Conservation (phyloP, 2,888 invertebrate species). For the Blastobasis lacticolella region DNA sequence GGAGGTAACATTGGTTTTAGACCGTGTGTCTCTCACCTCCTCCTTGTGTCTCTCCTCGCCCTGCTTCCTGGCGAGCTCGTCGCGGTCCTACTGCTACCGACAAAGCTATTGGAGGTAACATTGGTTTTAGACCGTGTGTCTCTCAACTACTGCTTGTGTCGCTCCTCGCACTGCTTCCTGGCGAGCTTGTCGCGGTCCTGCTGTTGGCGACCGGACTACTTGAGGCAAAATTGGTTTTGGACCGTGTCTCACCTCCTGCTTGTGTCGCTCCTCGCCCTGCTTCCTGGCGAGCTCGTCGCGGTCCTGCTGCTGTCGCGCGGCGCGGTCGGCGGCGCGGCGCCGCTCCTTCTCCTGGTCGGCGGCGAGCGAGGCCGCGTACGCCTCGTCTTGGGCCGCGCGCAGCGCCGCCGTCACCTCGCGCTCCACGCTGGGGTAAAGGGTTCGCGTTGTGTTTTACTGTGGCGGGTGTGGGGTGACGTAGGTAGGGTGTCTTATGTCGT, state of each 20-base stretch:
- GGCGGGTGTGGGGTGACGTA: too few species aligned
- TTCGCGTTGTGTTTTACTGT: constrained; percentile 56
- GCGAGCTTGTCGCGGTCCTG: neutral
- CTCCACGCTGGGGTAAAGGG: constrained; percentile 80
- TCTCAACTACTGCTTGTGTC: constrained; percentile 27
- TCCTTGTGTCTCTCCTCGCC: constrained; percentile 31
- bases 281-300: constrained; percentile 48
- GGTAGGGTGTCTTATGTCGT: too few species aligned
- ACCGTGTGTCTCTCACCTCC: constrained; percentile 16
- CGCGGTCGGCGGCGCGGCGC: constrained; percentile 64
- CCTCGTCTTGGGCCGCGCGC: constrained; percentile 93
- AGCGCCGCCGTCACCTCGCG: constrained; percentile 89
- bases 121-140: constrained; percentile 6
- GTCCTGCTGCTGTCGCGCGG: constrained; percentile 45
- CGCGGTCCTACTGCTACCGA: constrained; percentile 51
- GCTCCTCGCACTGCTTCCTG: neutral
- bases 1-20: neutral
- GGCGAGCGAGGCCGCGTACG: constrained; percentile 90
- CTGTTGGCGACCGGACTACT: neutral
- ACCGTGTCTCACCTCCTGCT: constrained; percentile 17
- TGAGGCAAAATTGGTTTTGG: neutral
- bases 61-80: constrained; percentile 43
- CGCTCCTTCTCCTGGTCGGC: constrained; percentile 97
- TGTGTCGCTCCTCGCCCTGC: constrained; percentile 33
- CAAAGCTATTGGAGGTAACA: too few species aligned